Percentiles rank a stretch among this genome's conserved stretches.
phyloP scores from a whole-genome alignment of 2,888 invertebrate species.

The Deroplatys truncata region DNA sequence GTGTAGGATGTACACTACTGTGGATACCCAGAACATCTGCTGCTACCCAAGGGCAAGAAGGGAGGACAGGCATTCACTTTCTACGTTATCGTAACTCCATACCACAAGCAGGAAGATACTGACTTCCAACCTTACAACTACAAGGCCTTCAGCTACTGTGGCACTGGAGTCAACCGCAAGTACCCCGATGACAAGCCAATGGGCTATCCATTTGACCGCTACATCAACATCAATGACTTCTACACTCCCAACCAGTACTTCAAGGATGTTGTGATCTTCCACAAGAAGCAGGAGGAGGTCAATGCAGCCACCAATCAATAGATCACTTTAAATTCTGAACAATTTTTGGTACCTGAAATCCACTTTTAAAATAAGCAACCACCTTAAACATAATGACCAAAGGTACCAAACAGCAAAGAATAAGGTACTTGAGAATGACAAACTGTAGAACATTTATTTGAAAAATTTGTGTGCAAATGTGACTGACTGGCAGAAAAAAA shows the following conservation, averaged over 20 bases:
- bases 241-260: slow-evolving; percentile 57
- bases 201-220: slow-evolving; percentile 58
- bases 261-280: slow-evolving; percentile 58
- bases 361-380: no score
- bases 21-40: slow-evolving; percentile 65
- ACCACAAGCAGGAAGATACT: slow-evolving; percentile 46
- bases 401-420: no score
- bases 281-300: slow-evolving; percentile 42
- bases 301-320: slow-evolving; percentile 9
- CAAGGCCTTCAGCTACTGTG: slow-evolving; percentile 47
- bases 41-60: slow-evolving; percentile 65
- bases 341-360: not conserved
- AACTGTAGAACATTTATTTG: not conserved
- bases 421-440: not conserved
- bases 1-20: slow-evolving; percentile 46
- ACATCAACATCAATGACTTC: slow-evolving; percentile 40
- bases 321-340: not conserved
- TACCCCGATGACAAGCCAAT: slow-evolving; percentile 52
- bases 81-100: slow-evolving; percentile 58
- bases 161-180: slow-evolving; percentile 39
- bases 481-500: not conserved
- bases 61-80: slow-evolving; percentile 63
- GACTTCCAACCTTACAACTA: slow-evolving; percentile 49
- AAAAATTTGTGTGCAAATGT: not conserved
- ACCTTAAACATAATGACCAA: no score